Conservation (phyloP, 2,888 invertebrate species). For the Halictus ligatus region DNA sequence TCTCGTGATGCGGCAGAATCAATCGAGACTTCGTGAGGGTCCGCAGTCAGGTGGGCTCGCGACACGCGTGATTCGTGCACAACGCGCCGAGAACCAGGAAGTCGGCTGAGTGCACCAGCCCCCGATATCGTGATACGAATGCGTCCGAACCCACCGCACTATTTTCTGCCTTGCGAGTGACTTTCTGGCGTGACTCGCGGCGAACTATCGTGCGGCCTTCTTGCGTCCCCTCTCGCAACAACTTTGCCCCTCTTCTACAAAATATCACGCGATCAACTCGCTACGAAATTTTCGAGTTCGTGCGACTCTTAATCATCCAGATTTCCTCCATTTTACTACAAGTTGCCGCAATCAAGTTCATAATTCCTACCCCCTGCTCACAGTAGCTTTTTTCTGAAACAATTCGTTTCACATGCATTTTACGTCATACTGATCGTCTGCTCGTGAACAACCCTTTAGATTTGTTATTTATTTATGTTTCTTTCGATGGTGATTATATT, state of each 20-base stretch:
- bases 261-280: constrained; percentile 39
- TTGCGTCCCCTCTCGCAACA: constrained; percentile 21
- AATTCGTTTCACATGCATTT: neutral
- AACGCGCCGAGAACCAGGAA: constrained; percentile 45
- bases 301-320: neutral
- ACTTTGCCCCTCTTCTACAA: neutral
- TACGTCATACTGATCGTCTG: no score
- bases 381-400: neutral
- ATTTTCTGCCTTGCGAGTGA: constrained; percentile 45
- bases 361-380: neutral
- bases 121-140: constrained; percentile 57
- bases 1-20: constrained; percentile 59
- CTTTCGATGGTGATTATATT: no score
- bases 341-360: neutral
- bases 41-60: constrained; percentile 29
- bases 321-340: neutral
- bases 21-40: constrained; percentile 60
- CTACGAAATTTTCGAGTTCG: neutral
- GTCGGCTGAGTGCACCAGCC: constrained; percentile 23
- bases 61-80: constrained; percentile 56
- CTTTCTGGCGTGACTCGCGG: constrained; percentile 60
- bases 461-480: no score
- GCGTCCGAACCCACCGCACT: constrained; percentile 22
- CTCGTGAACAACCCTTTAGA: no score
- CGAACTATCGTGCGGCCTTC: constrained; percentile 29